Conservation (phyloP, 1,140 invertebrate species). For the Melitaea cinxia region DNA sequence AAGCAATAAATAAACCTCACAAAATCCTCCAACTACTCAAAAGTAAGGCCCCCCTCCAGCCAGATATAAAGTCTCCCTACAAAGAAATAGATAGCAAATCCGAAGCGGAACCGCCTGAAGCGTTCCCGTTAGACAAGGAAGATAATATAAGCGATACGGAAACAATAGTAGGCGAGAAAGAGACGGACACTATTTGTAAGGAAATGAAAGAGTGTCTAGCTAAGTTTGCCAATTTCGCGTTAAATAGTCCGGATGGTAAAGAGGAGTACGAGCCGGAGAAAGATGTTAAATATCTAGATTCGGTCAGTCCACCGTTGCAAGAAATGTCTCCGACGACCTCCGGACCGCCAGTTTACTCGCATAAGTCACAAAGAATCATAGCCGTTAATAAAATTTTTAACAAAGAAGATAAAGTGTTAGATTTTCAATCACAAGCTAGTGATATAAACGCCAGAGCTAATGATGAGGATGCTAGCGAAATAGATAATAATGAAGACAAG, state of each 20-base stretch:
- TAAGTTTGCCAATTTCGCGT: constrained; percentile 68
- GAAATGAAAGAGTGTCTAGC: constrained; percentile 73
- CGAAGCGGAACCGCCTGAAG: constrained; percentile 66
- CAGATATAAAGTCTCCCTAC: constrained; percentile 43
- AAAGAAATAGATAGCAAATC: constrained; percentile 53
- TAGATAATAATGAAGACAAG: constrained; percentile 39
- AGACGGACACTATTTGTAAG: constrained; percentile 57
- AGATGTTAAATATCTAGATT: constrained; percentile 55
- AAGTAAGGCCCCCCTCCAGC: constrained; percentile 46
- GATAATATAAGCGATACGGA: constrained; percentile 68
- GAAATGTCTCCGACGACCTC: constrained; percentile 69
- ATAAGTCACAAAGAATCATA: constrained; percentile 59
- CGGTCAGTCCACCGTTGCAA: constrained; percentile 69
- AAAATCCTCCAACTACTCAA: constrained; percentile 72
- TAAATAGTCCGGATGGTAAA: constrained; percentile 51
- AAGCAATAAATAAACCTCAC: constrained; percentile 55
- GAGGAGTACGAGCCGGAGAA: constrained; percentile 28
- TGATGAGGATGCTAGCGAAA: constrained; percentile 42
- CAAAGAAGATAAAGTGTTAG: constrained; percentile 44
- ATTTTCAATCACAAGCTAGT: constrained; percentile 42
- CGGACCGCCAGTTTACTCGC: constrained; percentile 59
- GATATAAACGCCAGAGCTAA: constrained; percentile 45
- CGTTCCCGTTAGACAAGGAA: constrained; percentile 62
- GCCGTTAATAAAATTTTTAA: constrained; percentile 61
- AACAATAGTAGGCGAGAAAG: constrained; percentile 70